Conservation (phyloP, 2,797 vertebrate genomes). For the Spheniscus humboldti region DNA sequence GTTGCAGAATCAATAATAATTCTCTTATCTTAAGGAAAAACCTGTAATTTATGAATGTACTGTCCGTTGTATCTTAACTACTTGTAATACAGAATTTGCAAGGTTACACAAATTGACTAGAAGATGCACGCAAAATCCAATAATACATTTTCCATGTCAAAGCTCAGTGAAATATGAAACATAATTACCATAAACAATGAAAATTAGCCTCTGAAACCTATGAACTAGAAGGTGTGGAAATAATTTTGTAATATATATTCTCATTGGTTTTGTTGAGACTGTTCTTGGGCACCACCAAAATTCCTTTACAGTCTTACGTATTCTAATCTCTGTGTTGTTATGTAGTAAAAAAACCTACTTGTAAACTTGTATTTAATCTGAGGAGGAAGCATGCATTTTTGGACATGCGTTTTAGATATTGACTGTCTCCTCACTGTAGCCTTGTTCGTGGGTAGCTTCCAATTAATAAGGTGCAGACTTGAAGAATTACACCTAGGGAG, state of each 20-base stretch:
- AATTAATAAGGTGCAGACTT: neutral
- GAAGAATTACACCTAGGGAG: neutral
- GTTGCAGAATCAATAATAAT: constrained; percentile 27
- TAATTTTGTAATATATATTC: constrained; percentile 35
- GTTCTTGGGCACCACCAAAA: neutral
- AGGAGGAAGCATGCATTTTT: neutral
- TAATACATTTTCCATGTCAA: constrained; percentile 21
- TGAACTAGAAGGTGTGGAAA: neutral
- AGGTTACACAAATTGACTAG: constrained; percentile 1
- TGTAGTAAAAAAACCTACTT: neutral
- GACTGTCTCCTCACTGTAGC: neutral
- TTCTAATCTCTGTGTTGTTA: neutral
- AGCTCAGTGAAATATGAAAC: constrained; percentile 16
- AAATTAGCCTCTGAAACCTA: constrained; percentile 17
- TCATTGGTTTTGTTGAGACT: neutral
- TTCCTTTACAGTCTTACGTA: neutral
- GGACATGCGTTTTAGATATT: neutral
- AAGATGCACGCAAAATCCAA: neutral
- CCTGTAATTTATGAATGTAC: neutral
- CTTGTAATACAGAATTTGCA: neutral
- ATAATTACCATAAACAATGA: constrained; percentile 2
- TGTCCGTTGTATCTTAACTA: constrained; percentile 8
- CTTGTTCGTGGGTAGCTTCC: neutral
- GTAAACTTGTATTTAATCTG: neutral
- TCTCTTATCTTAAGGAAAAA: neutral